These are phyloP conservation scores for Gallirallus australis DNA, from an alignment of 2,797 vertebrate species.

Conservation along the genomic window DNA sequence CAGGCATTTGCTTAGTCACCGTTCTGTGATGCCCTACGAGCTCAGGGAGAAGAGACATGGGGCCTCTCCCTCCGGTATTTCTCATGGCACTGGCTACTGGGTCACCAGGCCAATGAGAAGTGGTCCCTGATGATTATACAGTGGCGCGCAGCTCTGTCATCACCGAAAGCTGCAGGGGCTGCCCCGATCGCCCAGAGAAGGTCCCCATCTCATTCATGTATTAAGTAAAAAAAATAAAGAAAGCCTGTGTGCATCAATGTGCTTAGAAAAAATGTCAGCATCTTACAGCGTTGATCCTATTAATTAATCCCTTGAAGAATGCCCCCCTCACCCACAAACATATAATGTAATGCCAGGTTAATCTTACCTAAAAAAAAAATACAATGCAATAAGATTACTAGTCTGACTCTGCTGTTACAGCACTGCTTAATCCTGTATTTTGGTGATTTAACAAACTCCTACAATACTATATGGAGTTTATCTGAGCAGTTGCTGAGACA, in stretches of 20 bases:
- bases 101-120: background rate
- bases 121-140: fast-evolving
- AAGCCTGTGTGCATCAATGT: background rate
- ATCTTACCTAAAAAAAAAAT: constrained; percentile 46
- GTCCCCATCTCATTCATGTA: constrained; percentile 6
- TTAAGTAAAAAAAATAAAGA: background rate
- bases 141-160: background rate
- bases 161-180: background rate
- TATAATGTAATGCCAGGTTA: constrained; percentile 39
- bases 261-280: constrained; percentile 29
- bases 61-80: background rate
- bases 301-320: constrained; percentile 58
- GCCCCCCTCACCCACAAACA: constrained; percentile 27
- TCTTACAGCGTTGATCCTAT: background rate
- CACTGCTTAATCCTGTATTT: constrained; percentile 54
- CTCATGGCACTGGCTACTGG: background rate
- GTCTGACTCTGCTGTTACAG: constrained; percentile 46
- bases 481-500: constrained; percentile 9
- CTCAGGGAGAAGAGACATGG: background rate
- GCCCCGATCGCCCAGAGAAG: background rate
- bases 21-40: background rate
- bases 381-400: constrained; percentile 51
- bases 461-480: constrained; percentile 12
- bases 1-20: background rate
- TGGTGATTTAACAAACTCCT: constrained; percentile 25